Evolutionary conservation across 2,113 vertebrate species (phyloP).

Genomic region (Microtus richardsoni): DNA sequence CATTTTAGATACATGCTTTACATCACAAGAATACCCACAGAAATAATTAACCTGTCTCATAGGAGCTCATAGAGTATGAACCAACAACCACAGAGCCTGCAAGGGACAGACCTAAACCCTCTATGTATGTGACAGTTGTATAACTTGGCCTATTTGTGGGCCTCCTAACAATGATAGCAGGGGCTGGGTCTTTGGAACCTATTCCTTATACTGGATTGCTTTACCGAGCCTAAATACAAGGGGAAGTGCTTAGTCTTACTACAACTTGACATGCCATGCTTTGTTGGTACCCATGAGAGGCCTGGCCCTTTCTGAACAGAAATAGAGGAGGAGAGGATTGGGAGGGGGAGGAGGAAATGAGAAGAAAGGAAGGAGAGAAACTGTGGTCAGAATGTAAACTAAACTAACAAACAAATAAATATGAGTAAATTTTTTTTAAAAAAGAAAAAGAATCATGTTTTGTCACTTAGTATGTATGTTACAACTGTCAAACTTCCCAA

Average conservation of each 20-base stretch:
- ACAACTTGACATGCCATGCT: neutral
- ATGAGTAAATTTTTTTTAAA: too few relatives aligned
- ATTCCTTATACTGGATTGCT: neutral
- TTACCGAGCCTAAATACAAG: neutral
- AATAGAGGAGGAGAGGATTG: neutral
- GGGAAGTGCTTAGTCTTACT: neutral
- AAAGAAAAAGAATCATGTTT: neutral
- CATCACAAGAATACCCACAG: neutral
- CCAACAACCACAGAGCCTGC: neutral
- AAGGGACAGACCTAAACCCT: neutral
- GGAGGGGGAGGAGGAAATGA: neutral
- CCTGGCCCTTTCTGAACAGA: neutral
- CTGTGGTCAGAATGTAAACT: neutral
- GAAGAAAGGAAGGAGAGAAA: neutral
- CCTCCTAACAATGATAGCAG: neutral
- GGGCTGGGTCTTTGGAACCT: neutral
- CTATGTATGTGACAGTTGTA: neutral
- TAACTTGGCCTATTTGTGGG: neutral
- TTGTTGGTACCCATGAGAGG: neutral
- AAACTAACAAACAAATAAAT: neutral
- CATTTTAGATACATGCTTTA: neutral
- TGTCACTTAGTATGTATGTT: neutral
- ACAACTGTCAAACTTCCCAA: neutral
- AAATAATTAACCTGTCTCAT: neutral
- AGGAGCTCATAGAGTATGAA: neutral